Base-by-base conservation (phyloP, 2,113 vertebrate species). In the Nanorana parkeri region DNA sequence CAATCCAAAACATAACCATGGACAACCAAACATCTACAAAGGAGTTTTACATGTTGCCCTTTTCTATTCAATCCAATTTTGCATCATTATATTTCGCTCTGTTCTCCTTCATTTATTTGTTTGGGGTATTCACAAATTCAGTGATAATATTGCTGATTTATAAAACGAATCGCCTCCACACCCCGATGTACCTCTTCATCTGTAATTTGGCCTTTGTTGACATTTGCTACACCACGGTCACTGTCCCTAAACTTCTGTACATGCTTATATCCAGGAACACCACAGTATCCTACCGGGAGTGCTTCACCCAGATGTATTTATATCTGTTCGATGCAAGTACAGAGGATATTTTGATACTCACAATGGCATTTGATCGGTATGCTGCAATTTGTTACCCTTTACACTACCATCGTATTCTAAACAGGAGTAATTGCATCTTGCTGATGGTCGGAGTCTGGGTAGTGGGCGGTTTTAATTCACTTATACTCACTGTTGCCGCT, bases 151-250 rank as follows among this genome's bases (percentile, higher is more conserved):
- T 58, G 11, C 24, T 72, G 17, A 81, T 61, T 51, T 73, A 28
- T 29, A 19, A 3, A 23, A 56, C 72, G 65, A 3, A 61, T n/a
- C 68, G 54, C 16, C 28, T 73, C 52, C 86, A 90, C 60, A 88
- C 84, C 0, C 88, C 88, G 1, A 89, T 90, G 90, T 90, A 91
- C 65, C 85, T 88, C 74, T 86, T 91, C 75, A 77, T 89, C 4
- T 83, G 86, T 76, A 88, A 86, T 23, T 69, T 91, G 19, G 87
- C 88, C 21, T 32, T 88, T 29, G 80, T 88, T 2, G 88, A 87
- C 20, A 66, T 88, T 2, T 81, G 84, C 56, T 79, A 85, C 60
- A 84, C 86, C 63, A 84, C 88, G 0, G 51, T 83, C 51, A 87
- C 86, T 0, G 55, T 88, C 21, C 87, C 89, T n/a, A 85, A 86